Percentiles rank a stretch among this genome's conserved stretches.
Evolutionary conservation across 2,888 invertebrate species (phyloP).

Genomic region (Chaetogeoica ovagalla): DNA sequence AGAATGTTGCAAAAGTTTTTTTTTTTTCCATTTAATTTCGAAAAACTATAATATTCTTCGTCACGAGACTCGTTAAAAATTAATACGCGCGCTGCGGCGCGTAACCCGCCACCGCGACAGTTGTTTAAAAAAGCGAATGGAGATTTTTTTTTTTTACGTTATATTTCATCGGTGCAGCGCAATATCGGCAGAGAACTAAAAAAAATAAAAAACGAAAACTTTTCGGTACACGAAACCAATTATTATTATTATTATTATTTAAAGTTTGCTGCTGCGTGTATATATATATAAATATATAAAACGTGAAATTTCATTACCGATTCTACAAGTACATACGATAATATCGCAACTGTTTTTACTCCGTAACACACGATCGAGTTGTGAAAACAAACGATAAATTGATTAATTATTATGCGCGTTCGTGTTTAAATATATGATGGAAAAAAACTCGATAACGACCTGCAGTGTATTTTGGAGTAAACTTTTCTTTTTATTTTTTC

Average conservation of each 20-base stretch:
- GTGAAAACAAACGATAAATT: too few species aligned
- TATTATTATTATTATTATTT: slow-evolving; percentile 17
- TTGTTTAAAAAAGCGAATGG: slow-evolving; percentile 11
- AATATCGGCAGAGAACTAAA: not conserved
- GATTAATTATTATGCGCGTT: too few species aligned
- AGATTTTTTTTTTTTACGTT: not conserved
- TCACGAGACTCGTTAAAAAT: slow-evolving; percentile 51
- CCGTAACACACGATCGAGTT: too few species aligned
- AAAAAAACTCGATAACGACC: too few species aligned
- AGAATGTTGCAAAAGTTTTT: slow-evolving; percentile 43
- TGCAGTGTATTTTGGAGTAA: too few species aligned
- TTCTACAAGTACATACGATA: too few species aligned
- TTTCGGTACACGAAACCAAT: slow-evolving; percentile 48
- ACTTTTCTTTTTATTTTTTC: too few species aligned
- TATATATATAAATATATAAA: not conserved
- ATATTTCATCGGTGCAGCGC: not conserved
- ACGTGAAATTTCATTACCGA: slow-evolving; percentile 10
- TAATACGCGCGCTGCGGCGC: slow-evolving; percentile 29
- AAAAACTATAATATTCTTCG: slow-evolving; percentile 30
- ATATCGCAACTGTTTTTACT: too few species aligned
- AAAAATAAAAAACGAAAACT: slow-evolving; percentile 12
- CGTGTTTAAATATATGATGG: too few species aligned
- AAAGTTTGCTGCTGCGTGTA: slow-evolving; percentile 32
- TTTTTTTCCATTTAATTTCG: slow-evolving; percentile 30
- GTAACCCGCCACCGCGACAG: not conserved